These are phyloP conservation scores for Lysandra bellargus DNA, from an alignment of 2,888 invertebrate species.

Conservation along the genomic window DNA sequence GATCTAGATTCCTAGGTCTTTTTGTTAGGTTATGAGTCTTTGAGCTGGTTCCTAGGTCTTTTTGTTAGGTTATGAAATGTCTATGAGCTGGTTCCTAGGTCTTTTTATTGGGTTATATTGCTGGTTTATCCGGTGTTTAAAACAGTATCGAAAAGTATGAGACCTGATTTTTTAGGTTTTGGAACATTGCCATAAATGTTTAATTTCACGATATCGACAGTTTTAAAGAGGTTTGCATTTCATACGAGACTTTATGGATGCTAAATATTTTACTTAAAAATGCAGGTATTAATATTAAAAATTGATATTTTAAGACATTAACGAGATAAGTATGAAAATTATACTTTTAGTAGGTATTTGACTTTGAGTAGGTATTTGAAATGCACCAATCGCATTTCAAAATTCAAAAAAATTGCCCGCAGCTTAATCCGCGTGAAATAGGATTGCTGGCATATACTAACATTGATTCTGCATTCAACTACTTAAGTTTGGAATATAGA, in stretches of 20 bases:
- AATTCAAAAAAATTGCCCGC: too few species aligned
- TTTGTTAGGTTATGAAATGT: not conserved
- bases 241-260: not conserved
- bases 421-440: too few species aligned
- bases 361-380: too few species aligned
- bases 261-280: not conserved
- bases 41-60: not conserved
- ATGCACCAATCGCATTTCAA: too few species aligned
- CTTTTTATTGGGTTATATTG: not conserved
- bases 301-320: not conserved
- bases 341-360: too few species aligned
- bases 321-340: not conserved
- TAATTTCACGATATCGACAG: not conserved
- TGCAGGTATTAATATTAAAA: not conserved
- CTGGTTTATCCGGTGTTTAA: conserved; percentile 8
- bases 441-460: too few species aligned
- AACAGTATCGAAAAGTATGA: not conserved
- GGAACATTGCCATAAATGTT: not conserved
- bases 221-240: not conserved
- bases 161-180: not conserved
- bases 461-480: too few species aligned
- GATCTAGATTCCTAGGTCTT: conserved; percentile 20
- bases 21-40: not conserved
- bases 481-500: too few species aligned
- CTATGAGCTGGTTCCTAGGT: not conserved